phyloP scores from a whole-genome alignment of 2,113 vertebrate species.

The Cichladusa arquata region DNA sequence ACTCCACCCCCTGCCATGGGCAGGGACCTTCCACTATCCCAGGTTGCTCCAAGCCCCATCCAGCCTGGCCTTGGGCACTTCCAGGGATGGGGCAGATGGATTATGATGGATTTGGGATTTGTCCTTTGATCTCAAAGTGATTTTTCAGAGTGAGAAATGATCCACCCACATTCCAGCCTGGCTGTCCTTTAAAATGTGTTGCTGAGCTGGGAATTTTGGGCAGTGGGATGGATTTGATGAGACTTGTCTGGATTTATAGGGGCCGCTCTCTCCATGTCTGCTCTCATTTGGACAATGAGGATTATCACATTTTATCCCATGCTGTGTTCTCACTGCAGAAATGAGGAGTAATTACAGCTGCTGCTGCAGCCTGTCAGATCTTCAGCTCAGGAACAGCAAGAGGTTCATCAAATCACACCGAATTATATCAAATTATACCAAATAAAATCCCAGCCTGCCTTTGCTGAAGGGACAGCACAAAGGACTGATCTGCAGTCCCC shows the following conservation, averaged over 20 bases:
- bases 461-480: neutral
- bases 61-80: neutral
- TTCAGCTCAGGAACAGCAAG: neutral
- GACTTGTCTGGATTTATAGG: neutral
- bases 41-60: accelerated
- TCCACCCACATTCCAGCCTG: neutral
- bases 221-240: neutral
- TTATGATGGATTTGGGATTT: neutral
- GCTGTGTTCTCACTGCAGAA: neutral
- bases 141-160: neutral
- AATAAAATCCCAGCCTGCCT: neutral
- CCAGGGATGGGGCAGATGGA: neutral
- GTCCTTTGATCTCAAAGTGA: neutral
- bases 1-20: neutral
- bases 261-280: neutral
- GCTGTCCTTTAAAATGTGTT: neutral
- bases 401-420: neutral
- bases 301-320: neutral
- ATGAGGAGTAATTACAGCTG: neutral
- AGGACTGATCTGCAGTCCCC: no score
- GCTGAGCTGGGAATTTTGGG: neutral
- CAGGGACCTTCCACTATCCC: neutral
- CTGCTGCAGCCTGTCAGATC: neutral
- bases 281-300: neutral
- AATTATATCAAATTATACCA: neutral